phyloP scores from a whole-genome alignment of 2,797 vertebrate genomes.

The Siniperca obscura region DNA sequence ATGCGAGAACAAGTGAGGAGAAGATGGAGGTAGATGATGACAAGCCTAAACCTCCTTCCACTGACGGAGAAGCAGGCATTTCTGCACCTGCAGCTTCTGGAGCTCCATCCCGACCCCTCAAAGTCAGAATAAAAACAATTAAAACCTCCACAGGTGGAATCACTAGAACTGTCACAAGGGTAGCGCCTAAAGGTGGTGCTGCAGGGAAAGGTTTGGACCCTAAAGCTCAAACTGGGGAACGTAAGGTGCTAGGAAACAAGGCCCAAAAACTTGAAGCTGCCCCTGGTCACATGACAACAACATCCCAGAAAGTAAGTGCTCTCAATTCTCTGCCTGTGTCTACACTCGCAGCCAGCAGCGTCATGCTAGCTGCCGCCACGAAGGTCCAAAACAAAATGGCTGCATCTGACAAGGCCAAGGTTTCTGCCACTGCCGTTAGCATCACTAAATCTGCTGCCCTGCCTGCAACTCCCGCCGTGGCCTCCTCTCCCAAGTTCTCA shows the following conservation, averaged over 20 bases:
- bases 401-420: conserved; percentile 86
- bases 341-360: conserved; percentile 94
- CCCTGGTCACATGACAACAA: conserved; percentile 65
- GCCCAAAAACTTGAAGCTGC: conserved; percentile 70
- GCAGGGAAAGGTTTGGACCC: conserved; percentile 78
- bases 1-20: conserved; percentile 73
- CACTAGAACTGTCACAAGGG: conserved; percentile 94
- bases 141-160: conserved; percentile 96
- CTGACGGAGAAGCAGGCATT: conserved; percentile 42
- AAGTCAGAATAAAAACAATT: conserved; percentile 97
- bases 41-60: conserved; percentile 67
- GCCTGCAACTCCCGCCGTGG: conserved; percentile 81
- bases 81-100: conserved; percentile 83
- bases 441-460: conserved; percentile 88
- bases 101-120: conserved; percentile 91
- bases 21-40: conserved; percentile 81
- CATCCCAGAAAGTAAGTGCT: conserved; percentile 82
- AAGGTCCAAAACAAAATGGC: conserved; percentile 94
- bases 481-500: conserved; percentile 81
- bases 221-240: conserved; percentile 80
- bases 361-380: conserved; percentile 95
- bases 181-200: conserved; percentile 83
- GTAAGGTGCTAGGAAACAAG: conserved; percentile 75
- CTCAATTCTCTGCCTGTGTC: conserved; percentile 89
- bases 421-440: conserved; percentile 86